These are phyloP conservation scores for Eublepharis macularius DNA, from an alignment of 2,113 vertebrate species.

Conservation along the genomic window DNA sequence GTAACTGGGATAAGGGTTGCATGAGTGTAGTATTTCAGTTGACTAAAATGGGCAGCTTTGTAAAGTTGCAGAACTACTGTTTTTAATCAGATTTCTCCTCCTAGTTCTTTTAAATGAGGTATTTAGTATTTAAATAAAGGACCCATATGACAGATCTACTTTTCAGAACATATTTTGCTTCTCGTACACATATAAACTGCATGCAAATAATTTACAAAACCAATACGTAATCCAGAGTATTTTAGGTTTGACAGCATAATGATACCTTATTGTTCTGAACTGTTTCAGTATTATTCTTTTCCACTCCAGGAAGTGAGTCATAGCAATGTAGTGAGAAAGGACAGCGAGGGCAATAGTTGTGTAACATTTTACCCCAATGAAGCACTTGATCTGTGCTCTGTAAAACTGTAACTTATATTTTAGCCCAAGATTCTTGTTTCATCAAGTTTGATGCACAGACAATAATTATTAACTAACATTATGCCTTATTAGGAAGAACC, in stretches of 20 bases:
- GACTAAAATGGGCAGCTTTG: not conserved
- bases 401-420: not conserved
- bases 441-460: not conserved
- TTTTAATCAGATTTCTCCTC: not conserved
- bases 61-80: not conserved
- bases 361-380: not conserved
- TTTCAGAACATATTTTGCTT: not conserved
- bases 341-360: not conserved
- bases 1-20: not conserved
- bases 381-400: not conserved
- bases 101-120: not conserved
- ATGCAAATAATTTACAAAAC: slow-evolving; percentile 4
- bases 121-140: not conserved
- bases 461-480: not conserved
- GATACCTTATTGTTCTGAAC: slow-evolving; percentile 31
- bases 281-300: not conserved
- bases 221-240: not conserved
- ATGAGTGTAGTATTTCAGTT: not conserved
- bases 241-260: not conserved
- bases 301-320: slow-evolving; percentile 25
- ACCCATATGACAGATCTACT: not conserved
- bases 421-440: not conserved
- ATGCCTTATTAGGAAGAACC: too few species aligned
- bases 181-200: not conserved
- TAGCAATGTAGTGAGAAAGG: not conserved